Conservation (phyloP, 2,113 vertebrate species). For the Paradisaea rubra region DNA sequence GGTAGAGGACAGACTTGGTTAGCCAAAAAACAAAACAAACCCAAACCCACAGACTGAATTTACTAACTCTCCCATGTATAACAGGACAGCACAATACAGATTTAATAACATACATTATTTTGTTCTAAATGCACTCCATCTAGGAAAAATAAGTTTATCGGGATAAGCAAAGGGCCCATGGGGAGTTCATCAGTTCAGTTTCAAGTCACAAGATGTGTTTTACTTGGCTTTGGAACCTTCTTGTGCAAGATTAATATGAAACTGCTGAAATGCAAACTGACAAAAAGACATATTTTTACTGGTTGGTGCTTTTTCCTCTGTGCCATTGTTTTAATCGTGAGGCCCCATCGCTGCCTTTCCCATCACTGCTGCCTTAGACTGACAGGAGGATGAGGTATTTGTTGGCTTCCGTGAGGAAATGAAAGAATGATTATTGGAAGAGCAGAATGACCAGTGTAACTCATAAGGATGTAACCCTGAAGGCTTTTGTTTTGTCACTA, state of each 20-base stretch:
- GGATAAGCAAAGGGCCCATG: constrained; percentile 37
- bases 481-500: constrained; percentile 13
- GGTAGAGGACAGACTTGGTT: constrained; percentile 24
- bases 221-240: constrained; percentile 57
- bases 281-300: constrained; percentile 50
- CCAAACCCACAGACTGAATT: constrained; percentile 21
- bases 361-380: neutral
- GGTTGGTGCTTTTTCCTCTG: constrained; percentile 29
- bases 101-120: constrained; percentile 64
- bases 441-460: neutral
- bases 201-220: constrained; percentile 66
- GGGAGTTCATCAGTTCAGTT: constrained; percentile 69
- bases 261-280: constrained; percentile 51
- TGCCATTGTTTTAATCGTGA: neutral
- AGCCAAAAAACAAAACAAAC: constrained; percentile 41
- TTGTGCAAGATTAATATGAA: constrained; percentile 61
- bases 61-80: constrained; percentile 66
- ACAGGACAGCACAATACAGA: constrained; percentile 45
- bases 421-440: neutral
- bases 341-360: neutral
- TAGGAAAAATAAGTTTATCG: constrained; percentile 64
- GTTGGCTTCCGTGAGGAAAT: constrained; percentile 8
- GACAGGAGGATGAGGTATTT: neutral
- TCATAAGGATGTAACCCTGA: neutral
- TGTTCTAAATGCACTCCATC: constrained; percentile 53